These are phyloP conservation scores for Lutjanus erythropterus DNA, from an alignment of 2,113 vertebrate species.

Conservation along the genomic window DNA sequence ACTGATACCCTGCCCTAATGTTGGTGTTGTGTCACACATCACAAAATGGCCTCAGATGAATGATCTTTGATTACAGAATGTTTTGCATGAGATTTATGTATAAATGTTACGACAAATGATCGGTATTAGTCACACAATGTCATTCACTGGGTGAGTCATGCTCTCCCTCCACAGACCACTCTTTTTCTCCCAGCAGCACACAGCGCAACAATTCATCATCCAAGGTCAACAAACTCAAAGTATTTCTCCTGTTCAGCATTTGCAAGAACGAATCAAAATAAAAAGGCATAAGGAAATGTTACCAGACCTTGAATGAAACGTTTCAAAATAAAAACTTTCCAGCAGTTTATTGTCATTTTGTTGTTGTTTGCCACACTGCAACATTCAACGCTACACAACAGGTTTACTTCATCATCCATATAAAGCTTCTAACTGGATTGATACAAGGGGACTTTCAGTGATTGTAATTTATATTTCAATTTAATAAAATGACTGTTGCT, in stretches of 20 bases:
- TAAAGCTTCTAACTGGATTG: constrained; percentile 17
- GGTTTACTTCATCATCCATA: constrained; percentile 29
- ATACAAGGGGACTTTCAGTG: constrained; percentile 5
- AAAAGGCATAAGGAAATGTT: neutral
- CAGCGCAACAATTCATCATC: constrained; percentile 15
- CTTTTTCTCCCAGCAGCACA: neutral
- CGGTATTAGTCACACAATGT: neutral
- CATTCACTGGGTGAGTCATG: constrained; percentile 14
- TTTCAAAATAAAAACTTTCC: constrained; percentile 46
- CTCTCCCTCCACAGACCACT: neutral
- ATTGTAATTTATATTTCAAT: constrained; percentile 29
- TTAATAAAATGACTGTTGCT: constrained; percentile 21
- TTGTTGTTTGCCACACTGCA: constrained; percentile 38
- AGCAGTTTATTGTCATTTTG: constrained; percentile 55
- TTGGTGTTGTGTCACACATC: neutral
- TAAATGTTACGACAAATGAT: neutral
- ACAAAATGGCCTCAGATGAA: neutral
- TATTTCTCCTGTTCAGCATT: neutral
- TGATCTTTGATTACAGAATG: neutral
- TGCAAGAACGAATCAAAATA: neutral
- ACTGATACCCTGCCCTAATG: no score
- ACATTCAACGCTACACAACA: constrained; percentile 31
- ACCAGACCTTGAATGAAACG: constrained; percentile 1
- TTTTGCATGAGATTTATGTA: neutral
- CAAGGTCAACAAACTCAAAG: constrained; percentile 42